Base-by-base conservation (phyloP, 2,113 vertebrate genomes). In the Aleadryas rufinucha region DNA sequence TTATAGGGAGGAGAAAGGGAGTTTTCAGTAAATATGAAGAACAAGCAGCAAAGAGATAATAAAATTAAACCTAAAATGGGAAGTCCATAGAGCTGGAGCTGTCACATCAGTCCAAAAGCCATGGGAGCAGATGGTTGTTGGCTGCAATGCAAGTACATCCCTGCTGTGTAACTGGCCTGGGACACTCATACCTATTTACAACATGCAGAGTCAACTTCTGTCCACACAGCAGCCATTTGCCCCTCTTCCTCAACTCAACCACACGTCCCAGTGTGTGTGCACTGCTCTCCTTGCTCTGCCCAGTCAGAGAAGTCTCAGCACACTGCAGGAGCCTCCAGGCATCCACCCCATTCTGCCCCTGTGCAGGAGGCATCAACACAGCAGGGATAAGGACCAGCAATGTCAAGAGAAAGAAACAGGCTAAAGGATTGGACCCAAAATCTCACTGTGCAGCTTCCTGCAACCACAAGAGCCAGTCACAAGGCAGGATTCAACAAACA, bases 181-280 rank as follows among this genome's bases (percentile, higher is more conserved):
- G 86, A 88, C 56, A 86, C 33, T 88, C 68, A 76, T 84, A 84
- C 68, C 63, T 47, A 81, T 59, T 78, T 86, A 92, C 41, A 92
- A 89, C 30, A 75, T 41, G 50, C 33, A 33, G 65, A 50, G 63
- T 50, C 71, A 86, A 80, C 15, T 80, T 83, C 54, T 66, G 64
- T 78, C 35, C 41, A 65, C 50, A 33, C 30, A 89, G 59, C n/a
- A 65, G 69, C 12, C 50, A 37, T 84, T 57, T 63, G 6, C 3
- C 16, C 28, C 10, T 17, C 15, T 2, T 65, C 6, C 30, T 30
- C 76, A 91, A 42, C n/a, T 59, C 72, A 91, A 18, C 24, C 49
- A 26, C 33, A 20, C 1, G 3, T 56, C 47, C 21, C 54, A 49
- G 23, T 13, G 39, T 24, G n/a, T 0, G 0, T 53, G 11, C 53